A percentile compares a stretch with the other conserved stretches of the same genome.
phyloP scores from a whole-genome alignment of 2,888 invertebrate genomes.

The Pachymerium ferrugineum region DNA sequence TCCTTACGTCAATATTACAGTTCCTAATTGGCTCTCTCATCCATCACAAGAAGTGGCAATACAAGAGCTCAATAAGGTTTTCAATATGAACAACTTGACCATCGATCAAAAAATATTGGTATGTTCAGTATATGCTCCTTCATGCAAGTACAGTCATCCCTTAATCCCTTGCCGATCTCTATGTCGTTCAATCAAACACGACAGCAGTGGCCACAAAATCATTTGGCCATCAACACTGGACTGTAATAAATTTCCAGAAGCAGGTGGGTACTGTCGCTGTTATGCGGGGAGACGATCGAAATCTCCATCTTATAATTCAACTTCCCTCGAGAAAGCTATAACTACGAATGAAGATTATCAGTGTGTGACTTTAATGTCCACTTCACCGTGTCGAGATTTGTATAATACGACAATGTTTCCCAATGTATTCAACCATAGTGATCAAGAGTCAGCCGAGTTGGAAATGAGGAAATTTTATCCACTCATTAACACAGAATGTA shows the following conservation, averaged over 20 bases:
- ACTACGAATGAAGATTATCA: too few species aligned
- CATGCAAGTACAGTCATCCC: background rate
- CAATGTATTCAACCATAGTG: too few species aligned
- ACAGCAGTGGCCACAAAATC: background rate
- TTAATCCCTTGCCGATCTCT: background rate
- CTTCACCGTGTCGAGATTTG: too few species aligned
- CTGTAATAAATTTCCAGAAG: background rate
- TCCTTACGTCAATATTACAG: too few species aligned
- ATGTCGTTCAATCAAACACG: background rate
- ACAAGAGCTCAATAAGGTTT: background rate
- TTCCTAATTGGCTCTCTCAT: too few species aligned
- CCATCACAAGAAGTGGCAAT: background rate
- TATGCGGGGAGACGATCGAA: background rate
- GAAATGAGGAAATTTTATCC: too few species aligned
- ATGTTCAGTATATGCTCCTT: background rate
- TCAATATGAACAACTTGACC: background rate
- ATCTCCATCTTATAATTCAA: too few species aligned
- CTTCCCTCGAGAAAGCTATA: too few species aligned
- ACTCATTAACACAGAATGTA: too few species aligned
- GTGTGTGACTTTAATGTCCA: too few species aligned
- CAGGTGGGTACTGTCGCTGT: background rate
- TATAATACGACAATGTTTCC: too few species aligned
- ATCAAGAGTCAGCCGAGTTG: too few species aligned
- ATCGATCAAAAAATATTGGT: background rate
- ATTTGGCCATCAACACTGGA: background rate